These are phyloP conservation scores for Malurus elegans DNA, from an alignment of 2,113 vertebrate species.

Conservation along the genomic window DNA sequence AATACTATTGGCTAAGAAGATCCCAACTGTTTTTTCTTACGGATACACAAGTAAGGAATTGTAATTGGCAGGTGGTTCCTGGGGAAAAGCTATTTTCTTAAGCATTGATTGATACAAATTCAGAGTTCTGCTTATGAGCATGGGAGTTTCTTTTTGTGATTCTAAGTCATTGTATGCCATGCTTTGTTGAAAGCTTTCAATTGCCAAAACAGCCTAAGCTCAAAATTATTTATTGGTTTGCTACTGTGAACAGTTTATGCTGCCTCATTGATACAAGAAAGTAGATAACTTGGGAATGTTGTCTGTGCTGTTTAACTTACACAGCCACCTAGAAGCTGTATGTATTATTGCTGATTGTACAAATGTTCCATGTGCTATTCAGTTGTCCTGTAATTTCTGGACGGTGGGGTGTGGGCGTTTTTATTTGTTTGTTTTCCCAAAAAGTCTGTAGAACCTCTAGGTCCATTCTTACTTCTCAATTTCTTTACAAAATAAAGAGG, in stretches of 20 bases:
- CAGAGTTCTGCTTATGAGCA: neutral
- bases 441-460: neutral
- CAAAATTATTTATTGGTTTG: neutral
- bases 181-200: neutral
- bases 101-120: neutral
- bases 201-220: neutral
- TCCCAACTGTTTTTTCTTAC: conserved; percentile 90
- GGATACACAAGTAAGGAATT: conserved; percentile 78
- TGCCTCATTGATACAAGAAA: neutral
- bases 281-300: neutral
- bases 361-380: neutral
- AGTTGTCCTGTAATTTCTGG: neutral
- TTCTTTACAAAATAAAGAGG: neutral
- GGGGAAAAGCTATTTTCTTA: neutral
- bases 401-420: too few species aligned
- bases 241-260: neutral
- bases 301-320: neutral
- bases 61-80: neutral
- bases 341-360: neutral
- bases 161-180: neutral
- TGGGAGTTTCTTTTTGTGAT: neutral
- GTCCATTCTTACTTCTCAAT: neutral
- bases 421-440: neutral
- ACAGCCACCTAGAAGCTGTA: neutral
- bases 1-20: conserved; percentile 85